Evolutionary conservation across 2,797 vertebrate genomes (phyloP).

Genomic region (Choloepus didactylus): DNA sequence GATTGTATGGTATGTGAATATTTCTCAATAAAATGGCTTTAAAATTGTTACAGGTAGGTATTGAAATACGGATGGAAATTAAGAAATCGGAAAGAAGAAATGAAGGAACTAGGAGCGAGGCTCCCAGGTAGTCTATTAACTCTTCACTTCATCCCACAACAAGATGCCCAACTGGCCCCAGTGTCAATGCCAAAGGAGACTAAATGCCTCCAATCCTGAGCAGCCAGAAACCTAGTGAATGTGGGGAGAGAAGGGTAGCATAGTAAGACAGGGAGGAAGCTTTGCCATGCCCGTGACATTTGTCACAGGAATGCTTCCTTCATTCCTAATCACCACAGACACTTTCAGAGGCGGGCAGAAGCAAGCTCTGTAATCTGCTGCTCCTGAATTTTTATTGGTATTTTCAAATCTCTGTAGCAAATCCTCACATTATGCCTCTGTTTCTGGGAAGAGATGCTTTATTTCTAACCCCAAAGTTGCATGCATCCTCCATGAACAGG

Average conservation of each 20-base stretch:
- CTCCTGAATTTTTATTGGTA: neutral
- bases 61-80: neutral
- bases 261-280: rapidly evolving
- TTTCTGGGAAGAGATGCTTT: neutral
- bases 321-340: neutral
- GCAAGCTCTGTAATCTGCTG: neutral
- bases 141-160: neutral
- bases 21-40: too few species aligned
- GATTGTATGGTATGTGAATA: too few species aligned
- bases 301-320: neutral
- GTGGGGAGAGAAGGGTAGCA: neutral
- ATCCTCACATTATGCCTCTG: neutral
- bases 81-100: neutral
- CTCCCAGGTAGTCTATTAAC: neutral
- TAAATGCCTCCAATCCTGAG: neutral
- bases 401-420: neutral
- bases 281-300: neutral
- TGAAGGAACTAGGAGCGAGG: neutral
- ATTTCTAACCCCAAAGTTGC: neutral
- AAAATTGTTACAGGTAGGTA: neutral
- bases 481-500: neutral
- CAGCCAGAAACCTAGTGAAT: neutral
- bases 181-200: neutral
- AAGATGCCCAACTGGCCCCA: neutral
- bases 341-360: neutral